phyloP scores from a whole-genome alignment of 2,888 invertebrate species.

The Xylophagus ater region DNA sequence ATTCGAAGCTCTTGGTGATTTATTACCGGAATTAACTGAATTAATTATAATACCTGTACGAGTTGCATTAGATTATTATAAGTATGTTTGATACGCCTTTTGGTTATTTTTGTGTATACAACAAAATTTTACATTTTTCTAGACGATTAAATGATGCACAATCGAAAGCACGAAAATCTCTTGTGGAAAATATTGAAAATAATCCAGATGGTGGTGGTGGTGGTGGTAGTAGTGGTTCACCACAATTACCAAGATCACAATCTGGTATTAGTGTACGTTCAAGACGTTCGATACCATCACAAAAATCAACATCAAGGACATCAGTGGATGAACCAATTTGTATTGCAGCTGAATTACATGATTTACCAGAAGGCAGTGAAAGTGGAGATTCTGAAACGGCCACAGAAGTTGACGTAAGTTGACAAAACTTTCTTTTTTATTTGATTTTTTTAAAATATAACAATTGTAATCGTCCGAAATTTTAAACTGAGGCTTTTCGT shows the following conservation, averaged over 20 bases:
- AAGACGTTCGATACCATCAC: constrained; percentile 43
- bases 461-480: neutral
- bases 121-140: constrained; percentile 4
- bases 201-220: constrained; percentile 18
- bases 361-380: constrained; percentile 46
- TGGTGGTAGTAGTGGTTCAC: constrained; percentile 32
- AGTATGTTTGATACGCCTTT: no score
- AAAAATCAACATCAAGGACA: constrained; percentile 42
- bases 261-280: constrained; percentile 45
- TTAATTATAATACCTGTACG: constrained; percentile 39
- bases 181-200: constrained; percentile 29
- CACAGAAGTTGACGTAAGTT: constrained; percentile 57
- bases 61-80: constrained; percentile 39
- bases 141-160: constrained; percentile 40
- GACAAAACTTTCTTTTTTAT: neutral
- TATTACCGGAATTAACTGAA: constrained; percentile 60
- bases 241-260: constrained; percentile 40
- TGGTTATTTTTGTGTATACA: neutral
- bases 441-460: neutral
- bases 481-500: neutral
- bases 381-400: constrained; percentile 56
- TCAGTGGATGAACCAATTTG: constrained; percentile 43
- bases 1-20: constrained; percentile 64
- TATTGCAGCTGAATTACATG: constrained; percentile 41
- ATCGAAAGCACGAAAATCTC: constrained; percentile 36